A percentile compares a stretch with the other conserved stretches of the same genome.
Conservation (phyloP, 2,888 invertebrate genomes). For the Digitonthophagus gazella region DNA sequence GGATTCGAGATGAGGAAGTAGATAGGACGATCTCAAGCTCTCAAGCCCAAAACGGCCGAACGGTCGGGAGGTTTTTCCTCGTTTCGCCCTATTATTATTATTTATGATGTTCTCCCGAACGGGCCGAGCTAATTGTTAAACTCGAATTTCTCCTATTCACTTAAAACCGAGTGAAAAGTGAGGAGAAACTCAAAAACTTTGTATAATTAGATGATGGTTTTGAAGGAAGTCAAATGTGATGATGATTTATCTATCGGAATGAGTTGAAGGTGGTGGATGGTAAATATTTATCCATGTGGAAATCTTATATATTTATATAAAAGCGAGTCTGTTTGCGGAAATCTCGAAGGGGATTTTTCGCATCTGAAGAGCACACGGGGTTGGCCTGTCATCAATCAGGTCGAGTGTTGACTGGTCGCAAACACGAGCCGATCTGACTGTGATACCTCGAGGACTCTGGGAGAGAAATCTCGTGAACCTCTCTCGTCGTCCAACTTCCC, state of each 20-base stretch:
- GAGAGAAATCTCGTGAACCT: constrained; percentile 1
- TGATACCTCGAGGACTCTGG: constrained; percentile 30
- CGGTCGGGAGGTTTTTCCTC: not conserved
- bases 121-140: not conserved
- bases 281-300: constrained; percentile 11
- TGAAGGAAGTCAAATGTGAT: too few relatives aligned
- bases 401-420: constrained; percentile 44
- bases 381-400: constrained; percentile 42
- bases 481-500: not conserved
- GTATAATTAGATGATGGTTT: too few relatives aligned
- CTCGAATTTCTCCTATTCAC: not conserved
- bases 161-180: too few relatives aligned
- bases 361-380: constrained; percentile 33
- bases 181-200: too few relatives aligned
- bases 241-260: not conserved
- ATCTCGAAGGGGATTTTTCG: constrained; percentile 15
- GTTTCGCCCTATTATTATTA: not conserved
- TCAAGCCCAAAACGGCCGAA: not conserved
- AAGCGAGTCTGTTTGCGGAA: constrained; percentile 25
- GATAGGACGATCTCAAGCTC: not conserved
- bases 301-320: constrained; percentile 19
- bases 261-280: not conserved
- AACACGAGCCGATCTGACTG: constrained; percentile 38
- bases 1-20: not conserved
- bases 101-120: not conserved